A percentile compares a stretch with the other conserved stretches of the same genome.
phyloP scores from a whole-genome alignment of 2,888 invertebrate species.

The Pyrrhosoma nymphula region DNA sequence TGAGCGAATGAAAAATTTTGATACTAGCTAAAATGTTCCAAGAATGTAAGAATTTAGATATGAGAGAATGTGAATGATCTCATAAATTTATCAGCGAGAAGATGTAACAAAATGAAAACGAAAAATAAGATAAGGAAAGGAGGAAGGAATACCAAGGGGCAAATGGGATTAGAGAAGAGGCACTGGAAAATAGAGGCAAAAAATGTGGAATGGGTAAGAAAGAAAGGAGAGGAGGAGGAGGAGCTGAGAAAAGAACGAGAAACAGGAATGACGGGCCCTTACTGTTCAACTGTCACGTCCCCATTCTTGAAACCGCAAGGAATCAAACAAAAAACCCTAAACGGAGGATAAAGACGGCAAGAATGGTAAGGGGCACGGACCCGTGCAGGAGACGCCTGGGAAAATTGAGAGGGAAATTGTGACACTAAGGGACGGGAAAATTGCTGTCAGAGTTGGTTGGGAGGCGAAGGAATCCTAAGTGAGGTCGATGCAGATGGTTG shows the following conservation, averaged over 20 bases:
- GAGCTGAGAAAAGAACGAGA: not conserved
- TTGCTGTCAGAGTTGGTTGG: not conserved
- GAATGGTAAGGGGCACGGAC: not conserved
- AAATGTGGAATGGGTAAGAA: not conserved
- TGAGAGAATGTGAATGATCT: not conserved
- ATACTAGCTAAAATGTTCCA: not conserved
- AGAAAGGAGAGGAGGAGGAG: not conserved
- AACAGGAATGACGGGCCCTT: not conserved
- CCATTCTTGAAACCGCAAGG: slow-evolving; percentile 26
- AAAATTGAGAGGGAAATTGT: slow-evolving; percentile 27
- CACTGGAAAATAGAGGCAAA: too few species aligned
- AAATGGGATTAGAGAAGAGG: too few species aligned
- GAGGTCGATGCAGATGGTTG: not conserved
- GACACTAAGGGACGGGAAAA: not conserved
- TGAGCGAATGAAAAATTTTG: not conserved
- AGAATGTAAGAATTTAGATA: not conserved
- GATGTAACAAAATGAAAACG: not conserved
- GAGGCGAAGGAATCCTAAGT: not conserved
- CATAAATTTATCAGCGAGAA: not conserved
- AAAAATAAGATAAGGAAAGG: not conserved
- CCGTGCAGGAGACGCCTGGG: not conserved
- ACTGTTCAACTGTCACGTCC: slow-evolving; percentile 44
- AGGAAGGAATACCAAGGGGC: too few species aligned
- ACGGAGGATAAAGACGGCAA: not conserved
- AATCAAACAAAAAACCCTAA: slow-evolving; percentile 44